phyloP scores from a whole-genome alignment of 2,888 invertebrate species.

The Ommatoiulus sabulosus region DNA sequence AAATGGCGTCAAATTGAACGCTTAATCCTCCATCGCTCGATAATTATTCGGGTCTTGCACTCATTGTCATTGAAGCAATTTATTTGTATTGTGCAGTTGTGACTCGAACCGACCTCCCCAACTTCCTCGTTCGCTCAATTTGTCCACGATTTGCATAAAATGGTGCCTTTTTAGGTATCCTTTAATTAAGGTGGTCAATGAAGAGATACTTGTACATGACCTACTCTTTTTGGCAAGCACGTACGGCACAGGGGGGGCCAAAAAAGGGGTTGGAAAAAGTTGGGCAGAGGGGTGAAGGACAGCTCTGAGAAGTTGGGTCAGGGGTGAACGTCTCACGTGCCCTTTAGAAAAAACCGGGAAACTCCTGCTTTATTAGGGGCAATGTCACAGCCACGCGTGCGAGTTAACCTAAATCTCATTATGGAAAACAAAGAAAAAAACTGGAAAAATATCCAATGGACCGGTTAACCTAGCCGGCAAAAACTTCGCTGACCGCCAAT shows the following conservation, averaged over 20 bases:
- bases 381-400: not conserved
- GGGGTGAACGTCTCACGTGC: slow-evolving; percentile 34
- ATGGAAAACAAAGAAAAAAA: not conserved
- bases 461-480: not conserved
- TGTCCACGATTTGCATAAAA: slow-evolving; percentile 13
- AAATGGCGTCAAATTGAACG: not conserved
- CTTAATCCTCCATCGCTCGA: not conserved
- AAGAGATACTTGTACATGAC: not conserved
- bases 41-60: not conserved
- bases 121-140: not conserved
- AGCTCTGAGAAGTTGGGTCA: slow-evolving; percentile 20
- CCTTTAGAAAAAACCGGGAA: not conserved
- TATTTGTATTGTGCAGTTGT: not conserved
- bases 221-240: not conserved
- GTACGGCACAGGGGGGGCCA: not conserved
- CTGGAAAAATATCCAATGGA: not conserved
- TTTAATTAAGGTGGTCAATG: slow-evolving; percentile 18
- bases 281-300: not conserved
- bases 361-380: not conserved
- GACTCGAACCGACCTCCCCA: not conserved
- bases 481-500: not conserved
- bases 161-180: not conserved
- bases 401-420: slow-evolving; percentile 23
- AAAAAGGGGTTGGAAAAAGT: not conserved
- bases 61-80: not conserved